Base-by-base conservation (phyloP, 2,797 vertebrate species). In the Anas bahamensis region DNA sequence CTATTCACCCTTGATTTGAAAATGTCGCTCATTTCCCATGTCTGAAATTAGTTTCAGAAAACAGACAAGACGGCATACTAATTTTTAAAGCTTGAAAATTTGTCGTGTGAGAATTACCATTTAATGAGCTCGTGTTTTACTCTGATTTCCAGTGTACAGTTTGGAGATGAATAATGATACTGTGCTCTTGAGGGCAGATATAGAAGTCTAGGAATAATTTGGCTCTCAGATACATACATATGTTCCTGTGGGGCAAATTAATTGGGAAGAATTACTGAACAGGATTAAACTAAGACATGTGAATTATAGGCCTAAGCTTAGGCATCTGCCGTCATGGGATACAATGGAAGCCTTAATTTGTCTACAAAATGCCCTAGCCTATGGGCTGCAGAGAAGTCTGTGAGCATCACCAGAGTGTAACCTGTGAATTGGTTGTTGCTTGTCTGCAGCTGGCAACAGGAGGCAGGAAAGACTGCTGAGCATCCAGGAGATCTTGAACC, bases 301-400 rank as follows among this genome's bases (percentile, higher is more conserved):
- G 57, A 83, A 77, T 72, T 72, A 59, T 9, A 60, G 63, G 29
- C 37, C 63, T 80, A 26, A 55, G 56, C 42, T 85, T 88, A 79
- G 52, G 16, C 31, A 59, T 26, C 42, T 86, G 39, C 64, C 6
- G 11, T 75, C 11, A 6, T 15, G 10, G n/a, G 61, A n/a, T 52
- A 21, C 7, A 60, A 13, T 41, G 23, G 46, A 83, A 75, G 7
- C 84, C 44, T 63, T 63, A 46, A 72, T n/a, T 35, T 59, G 37
- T 42, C 39, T 65, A 6, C 31, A 53, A 52, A 88, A 18, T 18
- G 18, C 39, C 73, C 0, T 0, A 61, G 53, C 22, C 29, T 1
- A 2, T 31, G 33, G 16, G n/a, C 61, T 90, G 50, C 46, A 19
- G 60, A 37, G 60, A 29, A 86, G 33, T 65, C 24, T 50, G 24